These are phyloP conservation scores for Echiichthys vipera DNA, from an alignment of 2,797 vertebrate genomes.

Conservation along the genomic window DNA sequence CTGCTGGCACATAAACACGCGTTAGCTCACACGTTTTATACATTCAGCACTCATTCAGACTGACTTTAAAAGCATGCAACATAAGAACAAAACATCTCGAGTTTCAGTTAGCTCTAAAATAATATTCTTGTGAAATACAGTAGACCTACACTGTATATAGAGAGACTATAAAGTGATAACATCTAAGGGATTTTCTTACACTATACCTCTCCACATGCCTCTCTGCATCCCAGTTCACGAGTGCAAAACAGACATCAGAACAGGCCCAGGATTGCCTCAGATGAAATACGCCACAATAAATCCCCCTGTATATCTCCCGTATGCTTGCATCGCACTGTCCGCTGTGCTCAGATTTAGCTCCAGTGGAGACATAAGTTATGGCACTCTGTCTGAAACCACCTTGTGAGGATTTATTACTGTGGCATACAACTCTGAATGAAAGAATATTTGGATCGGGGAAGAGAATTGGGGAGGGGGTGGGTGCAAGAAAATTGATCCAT, in stretches of 20 bases:
- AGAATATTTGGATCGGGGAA: slow-evolving; percentile 46
- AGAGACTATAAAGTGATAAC: not conserved
- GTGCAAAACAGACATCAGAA: slow-evolving; percentile 69
- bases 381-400: slow-evolving; percentile 56
- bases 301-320: slow-evolving; percentile 57
- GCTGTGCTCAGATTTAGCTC: slow-evolving; percentile 62
- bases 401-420: slow-evolving; percentile 70
- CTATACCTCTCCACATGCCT: slow-evolving; percentile 11
- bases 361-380: slow-evolving; percentile 47
- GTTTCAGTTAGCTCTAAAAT: not conserved
- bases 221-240: slow-evolving; percentile 45
- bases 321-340: slow-evolving; percentile 54
- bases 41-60: not conserved
- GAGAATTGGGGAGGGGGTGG: slow-evolving; percentile 7
- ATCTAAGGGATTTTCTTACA: not conserved
- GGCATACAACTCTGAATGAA: slow-evolving; percentile 65
- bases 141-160: too few species aligned
- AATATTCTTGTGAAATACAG: not conserved
- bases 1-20: not conserved
- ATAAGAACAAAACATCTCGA: not conserved
- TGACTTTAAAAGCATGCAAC: not conserved
- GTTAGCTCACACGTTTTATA: not conserved
- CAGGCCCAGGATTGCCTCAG: slow-evolving; percentile 39
- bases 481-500: slow-evolving; percentile 50
- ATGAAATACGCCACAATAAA: slow-evolving; percentile 69